Conservation (phyloP, 2,113 vertebrate genomes). For the Narcine bancroftii region DNA sequence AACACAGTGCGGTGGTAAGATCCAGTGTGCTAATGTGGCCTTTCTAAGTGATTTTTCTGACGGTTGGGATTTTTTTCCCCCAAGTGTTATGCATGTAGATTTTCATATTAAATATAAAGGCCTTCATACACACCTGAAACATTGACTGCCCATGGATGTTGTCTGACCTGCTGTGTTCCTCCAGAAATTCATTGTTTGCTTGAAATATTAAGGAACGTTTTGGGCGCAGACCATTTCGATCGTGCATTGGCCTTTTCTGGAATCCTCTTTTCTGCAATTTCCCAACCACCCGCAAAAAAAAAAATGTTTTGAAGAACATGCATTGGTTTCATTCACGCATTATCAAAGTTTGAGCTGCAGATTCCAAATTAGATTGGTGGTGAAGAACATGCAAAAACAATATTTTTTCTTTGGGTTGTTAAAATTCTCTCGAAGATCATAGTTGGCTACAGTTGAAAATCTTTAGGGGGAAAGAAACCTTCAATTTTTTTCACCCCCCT, state of each 20-base stretch:
- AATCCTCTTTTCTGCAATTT: not conserved
- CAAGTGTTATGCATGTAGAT: too few relatives aligned
- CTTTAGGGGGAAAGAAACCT: too few relatives aligned
- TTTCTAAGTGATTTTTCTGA: not conserved
- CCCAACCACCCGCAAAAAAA: not conserved
- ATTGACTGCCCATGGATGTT: too few relatives aligned
- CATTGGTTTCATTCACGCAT: not conserved
- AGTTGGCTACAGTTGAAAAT: not conserved
- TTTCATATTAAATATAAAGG: too few relatives aligned
- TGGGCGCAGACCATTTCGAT: not conserved
- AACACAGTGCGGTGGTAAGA: slow-evolving; percentile 81
- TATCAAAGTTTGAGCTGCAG: not conserved
- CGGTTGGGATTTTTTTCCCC: too few relatives aligned
- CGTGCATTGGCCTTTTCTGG: not conserved
- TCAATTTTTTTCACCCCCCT: not conserved
- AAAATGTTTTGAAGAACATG: not conserved
- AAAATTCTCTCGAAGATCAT: not conserved
- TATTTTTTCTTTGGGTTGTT: not conserved
- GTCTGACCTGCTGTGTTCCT: too few relatives aligned
- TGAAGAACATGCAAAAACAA: not conserved
- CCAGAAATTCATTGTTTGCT: too few relatives aligned
- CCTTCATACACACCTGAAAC: too few relatives aligned
- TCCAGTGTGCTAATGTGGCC: not conserved
- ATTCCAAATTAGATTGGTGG: not conserved
- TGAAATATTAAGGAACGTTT: not conserved